A percentile compares a stretch with the other conserved stretches of the same genome.
Evolutionary conservation across 2,888 invertebrate species (phyloP).

Genomic region (Chelonus formosanus): DNA sequence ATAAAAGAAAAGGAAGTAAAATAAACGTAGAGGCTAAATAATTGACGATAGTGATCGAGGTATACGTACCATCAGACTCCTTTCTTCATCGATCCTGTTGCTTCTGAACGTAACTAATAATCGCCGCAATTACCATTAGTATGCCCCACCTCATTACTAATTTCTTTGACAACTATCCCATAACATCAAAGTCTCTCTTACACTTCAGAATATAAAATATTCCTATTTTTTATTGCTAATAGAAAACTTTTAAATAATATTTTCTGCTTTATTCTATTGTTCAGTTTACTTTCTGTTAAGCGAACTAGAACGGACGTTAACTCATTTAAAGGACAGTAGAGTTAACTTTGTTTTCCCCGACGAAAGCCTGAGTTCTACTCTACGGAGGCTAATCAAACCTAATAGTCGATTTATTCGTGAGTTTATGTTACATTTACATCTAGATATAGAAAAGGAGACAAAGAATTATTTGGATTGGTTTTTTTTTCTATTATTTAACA

Average conservation of each 20-base stretch:
- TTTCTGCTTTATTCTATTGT: background rate
- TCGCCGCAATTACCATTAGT: constrained; percentile 5
- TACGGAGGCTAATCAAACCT: background rate
- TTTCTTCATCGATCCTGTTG: background rate
- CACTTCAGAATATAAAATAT: too few relatives aligned
- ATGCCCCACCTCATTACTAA: background rate
- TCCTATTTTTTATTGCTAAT: too few relatives aligned
- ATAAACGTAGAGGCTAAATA: background rate
- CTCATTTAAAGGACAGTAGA: constrained; percentile 8
- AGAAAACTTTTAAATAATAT: background rate
- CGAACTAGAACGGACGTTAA: constrained; percentile 4
- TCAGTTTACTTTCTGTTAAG: background rate
- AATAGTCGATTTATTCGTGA: constrained; percentile 7
- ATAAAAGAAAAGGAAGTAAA: too few relatives aligned
- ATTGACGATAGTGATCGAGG: background rate
- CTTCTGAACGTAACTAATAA: background rate
- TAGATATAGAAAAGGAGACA: too few relatives aligned
- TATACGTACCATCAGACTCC: background rate
- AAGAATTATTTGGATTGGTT: too few relatives aligned
- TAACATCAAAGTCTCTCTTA: too few relatives aligned
- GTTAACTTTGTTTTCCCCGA: constrained; percentile 5
- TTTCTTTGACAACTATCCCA: too few relatives aligned
- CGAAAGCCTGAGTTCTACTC: background rate
- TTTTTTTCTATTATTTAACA: background rate
- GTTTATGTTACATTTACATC: background rate